phyloP scores from a whole-genome alignment of 2,888 invertebrate species.

The Cryptocephalus moraei region DNA sequence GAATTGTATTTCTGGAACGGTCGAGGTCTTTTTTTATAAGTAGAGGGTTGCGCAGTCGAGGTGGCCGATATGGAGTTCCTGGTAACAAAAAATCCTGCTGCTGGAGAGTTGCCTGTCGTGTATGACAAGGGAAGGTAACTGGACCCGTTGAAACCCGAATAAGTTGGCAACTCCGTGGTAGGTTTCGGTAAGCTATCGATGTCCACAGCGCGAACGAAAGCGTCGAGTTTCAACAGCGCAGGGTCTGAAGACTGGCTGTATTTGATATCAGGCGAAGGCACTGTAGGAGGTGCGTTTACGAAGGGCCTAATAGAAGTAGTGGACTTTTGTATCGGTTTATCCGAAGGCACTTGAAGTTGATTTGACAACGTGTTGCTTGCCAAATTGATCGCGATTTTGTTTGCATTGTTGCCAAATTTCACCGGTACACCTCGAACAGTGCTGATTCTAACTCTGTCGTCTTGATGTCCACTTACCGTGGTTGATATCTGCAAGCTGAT shows the following conservation, averaged over 20 bases:
- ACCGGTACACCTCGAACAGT: slow-evolving; percentile 10
- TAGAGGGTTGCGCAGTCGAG: too few species aligned
- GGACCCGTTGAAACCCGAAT: too few species aligned
- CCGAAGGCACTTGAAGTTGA: too few species aligned
- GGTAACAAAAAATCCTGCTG: slow-evolving; percentile 13
- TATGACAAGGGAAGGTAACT: too few species aligned
- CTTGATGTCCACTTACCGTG: too few species aligned
- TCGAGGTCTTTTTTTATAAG: slow-evolving; percentile 11
- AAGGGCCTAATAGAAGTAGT: too few species aligned
- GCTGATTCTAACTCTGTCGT: too few species aligned
- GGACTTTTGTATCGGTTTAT: too few species aligned
- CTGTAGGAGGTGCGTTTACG: too few species aligned
- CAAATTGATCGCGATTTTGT: slow-evolving; percentile 16
- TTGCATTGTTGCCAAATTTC: slow-evolving; percentile 16
- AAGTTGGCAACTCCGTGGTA: too few species aligned
- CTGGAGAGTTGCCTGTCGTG: not conserved
- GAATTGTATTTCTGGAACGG: slow-evolving; percentile 18
- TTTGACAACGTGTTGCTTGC: slow-evolving; percentile 5
- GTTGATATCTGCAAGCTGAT: too few species aligned
- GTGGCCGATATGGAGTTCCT: too few species aligned
- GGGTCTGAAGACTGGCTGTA: not conserved
- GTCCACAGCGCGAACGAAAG: not conserved
- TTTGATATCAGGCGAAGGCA: not conserved
- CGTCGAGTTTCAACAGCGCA: not conserved
- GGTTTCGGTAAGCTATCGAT: slow-evolving; percentile 3